A percentile compares a stretch with the other conserved stretches of the same genome.
phyloP scores from a whole-genome alignment of 2,113 vertebrate genomes.

The Hippoglossus stenolepis region DNA sequence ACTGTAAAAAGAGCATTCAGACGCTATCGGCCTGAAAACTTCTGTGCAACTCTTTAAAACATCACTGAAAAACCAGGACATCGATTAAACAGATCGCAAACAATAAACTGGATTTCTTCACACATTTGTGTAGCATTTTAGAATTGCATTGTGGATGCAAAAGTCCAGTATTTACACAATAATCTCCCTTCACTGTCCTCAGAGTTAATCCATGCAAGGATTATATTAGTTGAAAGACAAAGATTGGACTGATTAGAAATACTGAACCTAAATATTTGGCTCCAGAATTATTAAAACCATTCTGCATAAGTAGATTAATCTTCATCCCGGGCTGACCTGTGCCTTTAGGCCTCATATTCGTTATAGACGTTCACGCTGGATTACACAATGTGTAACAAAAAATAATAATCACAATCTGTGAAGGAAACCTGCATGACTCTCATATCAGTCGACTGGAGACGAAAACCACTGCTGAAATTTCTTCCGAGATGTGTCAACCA shows the following conservation, averaged over 20 bases:
- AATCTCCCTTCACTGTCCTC: background rate
- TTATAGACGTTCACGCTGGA: conserved; percentile 3
- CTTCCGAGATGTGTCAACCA: conserved; percentile 26
- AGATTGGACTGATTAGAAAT: background rate
- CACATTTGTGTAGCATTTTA: background rate
- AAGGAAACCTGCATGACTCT: background rate
- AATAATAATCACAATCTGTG: conserved; percentile 1
- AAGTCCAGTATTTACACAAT: background rate
- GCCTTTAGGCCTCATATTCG: conserved; percentile 13
- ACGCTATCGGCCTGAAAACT: conserved; percentile 7
- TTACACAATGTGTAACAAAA: background rate
- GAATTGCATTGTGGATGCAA: background rate
- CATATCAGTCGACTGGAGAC: background rate
- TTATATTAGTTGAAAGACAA: background rate
- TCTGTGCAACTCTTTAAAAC: background rate
- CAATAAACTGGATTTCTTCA: background rate
- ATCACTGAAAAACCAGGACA: background rate
- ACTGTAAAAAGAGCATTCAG: background rate
- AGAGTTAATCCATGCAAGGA: background rate
- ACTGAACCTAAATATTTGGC: too few relatives aligned
- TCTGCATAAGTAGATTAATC: background rate
- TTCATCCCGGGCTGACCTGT: conserved; percentile 24
- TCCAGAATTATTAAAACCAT: background rate
- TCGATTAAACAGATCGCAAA: background rate
- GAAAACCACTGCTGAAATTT: conserved; percentile 33